Evolutionary conservation across 2,888 invertebrate genomes (phyloP), one percentile per base, ranked within the genome.

Genomic region (Meteorus cinctellus): DNA sequence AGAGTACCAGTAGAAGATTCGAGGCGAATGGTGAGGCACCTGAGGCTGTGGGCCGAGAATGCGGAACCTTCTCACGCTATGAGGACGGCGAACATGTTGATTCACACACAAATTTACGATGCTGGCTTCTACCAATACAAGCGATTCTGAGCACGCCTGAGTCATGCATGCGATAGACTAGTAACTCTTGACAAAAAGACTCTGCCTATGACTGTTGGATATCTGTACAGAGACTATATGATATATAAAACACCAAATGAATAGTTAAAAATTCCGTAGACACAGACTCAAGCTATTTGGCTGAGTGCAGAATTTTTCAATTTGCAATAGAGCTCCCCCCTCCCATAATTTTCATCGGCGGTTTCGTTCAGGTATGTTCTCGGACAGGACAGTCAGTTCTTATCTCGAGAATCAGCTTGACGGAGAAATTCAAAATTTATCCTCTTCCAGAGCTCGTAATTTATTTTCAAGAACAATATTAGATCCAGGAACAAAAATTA

Each of bases 31-130:
- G 72, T 80, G 81, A 79, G 80, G 72, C 78, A 86, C 88, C 88
- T 84, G 81, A 77, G 88, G 89, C 88, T 89, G 83, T 89, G 88
- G 88, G 86, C 86, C 89, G 86, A 86, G 89, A 89, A 89, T 89
- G 89, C 88, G 89, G 89, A 88, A 88, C 84, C 81, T 84, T 81
- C 77, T 76, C 76, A 76, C 76, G 72, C 72, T 68, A 72, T 65
- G 72, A 60, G 41, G 75, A 66, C 60, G 41, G 45, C 48, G 51
- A 74, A 81, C 82, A 68, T 73, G 83, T 82, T 81, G 83, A 82
- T 81, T 81, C 80, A 76, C 81, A 78, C 80, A 81, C 82, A 80
- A 85, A 84, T 85, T 82, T 82, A 80, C 77, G 79, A 78, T 74
- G 77, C 68, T 73, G 73, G 66, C 63, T 29, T 74, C 29, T 74